Conservation (phyloP, 1,140 invertebrate genomes). For the Sitobion miscanthi region DNA sequence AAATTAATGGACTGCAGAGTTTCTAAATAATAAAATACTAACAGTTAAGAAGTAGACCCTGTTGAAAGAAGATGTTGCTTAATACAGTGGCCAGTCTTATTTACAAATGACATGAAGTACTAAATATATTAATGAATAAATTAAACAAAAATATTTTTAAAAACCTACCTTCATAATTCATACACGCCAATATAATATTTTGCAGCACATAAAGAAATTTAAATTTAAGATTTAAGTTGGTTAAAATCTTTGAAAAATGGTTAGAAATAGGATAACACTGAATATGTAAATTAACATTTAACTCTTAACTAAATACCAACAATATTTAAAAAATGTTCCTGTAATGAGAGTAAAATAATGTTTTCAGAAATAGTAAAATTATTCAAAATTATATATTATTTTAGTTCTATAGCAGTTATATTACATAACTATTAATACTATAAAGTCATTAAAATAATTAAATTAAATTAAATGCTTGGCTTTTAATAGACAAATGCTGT, state of each 20-base stretch:
- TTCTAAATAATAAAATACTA: not conserved
- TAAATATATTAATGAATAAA: not conserved
- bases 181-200: not conserved
- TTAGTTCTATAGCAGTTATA: too few species aligned
- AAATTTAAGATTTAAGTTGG: not conserved
- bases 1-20: not conserved
- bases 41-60: not conserved
- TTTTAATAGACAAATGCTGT: not conserved
- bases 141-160: not conserved
- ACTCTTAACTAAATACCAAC: too few species aligned
- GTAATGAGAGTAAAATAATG: too few species aligned
- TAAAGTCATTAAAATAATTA: not conserved
- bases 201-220: not conserved
- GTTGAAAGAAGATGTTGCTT: not conserved
- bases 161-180: not conserved
- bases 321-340: not conserved
- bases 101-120: not conserved
- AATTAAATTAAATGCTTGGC: not conserved
- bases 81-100: not conserved
- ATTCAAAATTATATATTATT: not conserved
- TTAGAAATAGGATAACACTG: too few species aligned
- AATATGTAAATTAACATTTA: too few species aligned
- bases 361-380: not conserved
- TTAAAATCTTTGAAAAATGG: not conserved
- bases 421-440: not conserved